Evolutionary conservation across 2,113 vertebrate species (phyloP), one percentile per base, ranked within the genome.

Genomic region (Chlorodrepanis virens): DNA sequence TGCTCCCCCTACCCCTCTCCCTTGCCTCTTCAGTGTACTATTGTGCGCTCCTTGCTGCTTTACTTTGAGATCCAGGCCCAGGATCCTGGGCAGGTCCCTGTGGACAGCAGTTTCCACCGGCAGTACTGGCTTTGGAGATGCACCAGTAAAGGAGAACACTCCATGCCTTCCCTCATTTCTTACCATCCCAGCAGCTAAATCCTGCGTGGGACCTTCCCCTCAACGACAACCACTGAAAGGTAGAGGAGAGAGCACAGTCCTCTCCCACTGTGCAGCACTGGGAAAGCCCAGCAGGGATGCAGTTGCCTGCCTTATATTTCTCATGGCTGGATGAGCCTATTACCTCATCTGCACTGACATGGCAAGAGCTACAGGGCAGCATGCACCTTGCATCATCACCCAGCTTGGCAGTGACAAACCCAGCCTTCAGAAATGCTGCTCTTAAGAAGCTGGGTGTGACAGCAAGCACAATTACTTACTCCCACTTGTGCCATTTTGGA

Each of bases 221-320:
- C 40, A 60, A 23, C n/a, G 60, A 45, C 13, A 39, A 18, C 11
- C 69, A 40, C 10, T 4, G 4, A 33, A 33, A 27, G 22, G 27
- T 0, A 3, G 33, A 80, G 31, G 39, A 85, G 27, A 88, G 1
- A 65, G 22, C 47, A 37, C 6, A 53, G 47, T 27, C 37, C 45
- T 47, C 50, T 61, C 54, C 53, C 4, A 5, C 16, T 52, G 28
- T 10, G 17, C 60, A 50, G 27, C 6, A 10, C 20, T 2, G 5
- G 37, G n/a, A 61, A 60, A 71, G 31, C 23, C 56, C 8, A 2
- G 31, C 1, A 0, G 69, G 59, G 37, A 56, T 37, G 28, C 37
- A 47, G 63, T 45, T 0, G 0, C n/a, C 18, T 0, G 0, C 56
- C 15, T 12, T 45, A 50, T 1, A 0, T 57, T 83, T 65, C 50